Base-by-base conservation (phyloP, 92 coral and sea anemone genomes). In the Zoanthus solanderi region DNA sequence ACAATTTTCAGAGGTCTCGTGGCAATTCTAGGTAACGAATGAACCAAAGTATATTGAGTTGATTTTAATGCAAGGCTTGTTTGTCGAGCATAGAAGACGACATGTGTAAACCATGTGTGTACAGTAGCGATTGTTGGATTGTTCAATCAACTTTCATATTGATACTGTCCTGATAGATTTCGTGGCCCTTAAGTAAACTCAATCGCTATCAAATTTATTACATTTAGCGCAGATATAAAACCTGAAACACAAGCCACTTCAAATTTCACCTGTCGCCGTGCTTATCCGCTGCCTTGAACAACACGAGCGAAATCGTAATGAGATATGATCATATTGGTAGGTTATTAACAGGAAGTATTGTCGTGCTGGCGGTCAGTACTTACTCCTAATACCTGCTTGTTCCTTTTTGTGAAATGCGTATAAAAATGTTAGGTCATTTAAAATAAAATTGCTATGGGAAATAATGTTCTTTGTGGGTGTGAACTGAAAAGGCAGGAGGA, bases 81-180 rank as follows among this genome's bases (percentile, higher is more conserved):
- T 81, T 81, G 47, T 75, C 60, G 85, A 81, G 75, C 85, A 46
- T 66, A 65, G 75, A 66, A 66, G 75, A 45, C 75, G 75, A 66
- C 85, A 81, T 81, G 85, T 81, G 85, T 65, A 81, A 66, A 66
- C 61, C 85, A 81, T 81, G 85, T 81, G 85, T 81, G 85, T 66
- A 81, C 85, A 44, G 85, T 66, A 50, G 75, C 85, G 75, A 66
- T 77, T 81, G 63, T 66, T 46, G 46, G 85, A 81, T 81, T 81
- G 85, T 66, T 66, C 82, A 54, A n/a, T 77, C 82, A 77, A 54
- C 82, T 77, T 77, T 77, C 84, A 45, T 81, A 81, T 81, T 81
- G 85, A 81, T 81, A 81, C 85, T 81, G 85, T 81, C 85, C 85
- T 68, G 74, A 81, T 81, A 81, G 85, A 67, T 29, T 45, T 81